Evolutionary conservation across 2,797 vertebrate genomes (phyloP), one percentile per base, ranked within the genome.

Genomic region (Sebastes itinus): DNA sequence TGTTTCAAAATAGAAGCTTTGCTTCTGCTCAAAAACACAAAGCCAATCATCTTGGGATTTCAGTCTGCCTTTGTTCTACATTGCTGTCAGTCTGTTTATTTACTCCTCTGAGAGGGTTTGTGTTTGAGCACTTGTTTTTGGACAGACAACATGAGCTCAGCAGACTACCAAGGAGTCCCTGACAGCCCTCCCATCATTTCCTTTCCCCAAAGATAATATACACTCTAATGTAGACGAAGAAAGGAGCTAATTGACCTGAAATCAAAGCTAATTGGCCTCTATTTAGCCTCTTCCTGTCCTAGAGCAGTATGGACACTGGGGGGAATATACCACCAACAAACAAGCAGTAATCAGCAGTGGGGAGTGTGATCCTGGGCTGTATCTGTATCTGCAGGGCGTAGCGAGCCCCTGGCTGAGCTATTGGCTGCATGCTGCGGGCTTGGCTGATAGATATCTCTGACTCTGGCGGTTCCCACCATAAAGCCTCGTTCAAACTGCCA

Each of bases 251-350:
- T 93, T 95, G 93, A 89, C 83, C 90, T 87, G 88, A 89, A 95
- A 95, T 95, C 87, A 92, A 89, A 92, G 92, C 66, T 93, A 95
- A 95, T 94, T 94, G 89, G 80, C 84, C 89, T 87, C 81, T 83
- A 88, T 91, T 95, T 88, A 91, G 82, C 84, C 83, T 87, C 92
- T 95, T 96, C 94, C 95, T 94, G 91, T 90, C 81, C 87, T 81
- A 78, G 71, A 90, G 90, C 89, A 90, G 78, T 32, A 79, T 28
- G 11, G 72, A 74, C 74, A 81, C 83, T 42, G 76, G 74, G 84
- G 35, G 78, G 84, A 81, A 87, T 81, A 59, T 86, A 80, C 75
- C 89, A 84, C 88, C 87, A 87, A 86, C 88, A 88, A 58, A 83
- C 75, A 60, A 32, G 71, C 61, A 35, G 78, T 67, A 84, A 88